Base-by-base conservation (phyloP, 2,113 vertebrate genomes). In the Oryzias melastigma region DNA sequence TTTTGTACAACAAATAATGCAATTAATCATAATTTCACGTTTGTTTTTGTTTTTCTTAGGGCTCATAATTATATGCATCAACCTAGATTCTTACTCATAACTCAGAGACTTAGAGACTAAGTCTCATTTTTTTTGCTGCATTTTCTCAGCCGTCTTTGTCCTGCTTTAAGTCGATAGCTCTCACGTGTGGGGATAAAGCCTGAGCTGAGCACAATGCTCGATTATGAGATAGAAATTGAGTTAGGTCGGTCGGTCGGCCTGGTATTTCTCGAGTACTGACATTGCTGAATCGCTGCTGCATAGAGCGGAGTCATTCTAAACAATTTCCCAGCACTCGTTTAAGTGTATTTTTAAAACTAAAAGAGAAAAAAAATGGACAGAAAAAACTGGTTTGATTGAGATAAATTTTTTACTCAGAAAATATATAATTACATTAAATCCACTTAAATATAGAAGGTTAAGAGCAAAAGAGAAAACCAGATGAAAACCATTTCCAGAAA, bases 51-150 rank as follows among this genome's bases (percentile, higher is more conserved):
- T 27, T 52, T 62, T 45, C 19, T 18, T 5, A 52, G 14, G 4
- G 40, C 62, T 25, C 29, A 55, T 10, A 80, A 68, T 56, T 60
- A 75, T 71, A 48, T 63, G 78, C 78, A 57, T 63, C 68, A 66
- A 63, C 71, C 68, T 62, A 4, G 19, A 53, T 12, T 58, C 19
- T 78, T 68, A 59, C 25, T 57, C 62, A 75, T 22, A 43, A 20
- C 44, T 22, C 13, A 52, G 65, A 27, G 50, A 58, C 8, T 40
- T 14, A 20, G 58, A 66, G 43, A 65, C 7, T 53, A 10, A 49
- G 67, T 19, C 17, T 5, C 27, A 12, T 35, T 18, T 48, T 71
- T 47, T 46, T 69, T 3, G 2, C 55, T 50, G 40, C 47, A 44
- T 35, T 48, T 47, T 50, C 53, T 13, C 43, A 71, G 48, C 68